Conservation (phyloP, 92 coral and sea anemone genomes). For the Porites lobata region DNA sequence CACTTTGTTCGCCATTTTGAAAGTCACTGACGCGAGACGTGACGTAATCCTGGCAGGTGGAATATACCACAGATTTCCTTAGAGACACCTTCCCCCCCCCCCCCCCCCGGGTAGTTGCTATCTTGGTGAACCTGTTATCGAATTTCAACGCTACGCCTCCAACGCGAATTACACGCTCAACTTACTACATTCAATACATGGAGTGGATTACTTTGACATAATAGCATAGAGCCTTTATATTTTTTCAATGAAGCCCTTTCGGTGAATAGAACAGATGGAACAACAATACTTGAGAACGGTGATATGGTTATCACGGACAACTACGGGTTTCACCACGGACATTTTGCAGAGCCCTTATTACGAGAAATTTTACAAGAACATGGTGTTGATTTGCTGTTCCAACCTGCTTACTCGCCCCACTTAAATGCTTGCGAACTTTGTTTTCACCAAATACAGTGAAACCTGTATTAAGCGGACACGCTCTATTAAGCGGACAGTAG, state of each 20-base stretch:
- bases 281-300: constrained; percentile 39
- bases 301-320: constrained; percentile 71
- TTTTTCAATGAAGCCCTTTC: too few species aligned
- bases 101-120: background rate
- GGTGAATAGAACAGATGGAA: constrained; percentile 18
- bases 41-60: too few species aligned
- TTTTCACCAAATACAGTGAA: constrained; percentile 46
- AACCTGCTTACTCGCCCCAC: constrained; percentile 63
- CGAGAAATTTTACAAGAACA: constrained; percentile 37
- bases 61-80: too few species aligned
- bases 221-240: too few species aligned
- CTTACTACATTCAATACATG: constrained; percentile 60
- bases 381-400: constrained; percentile 36
- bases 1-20: too few species aligned
- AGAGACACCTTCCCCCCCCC: too few species aligned
- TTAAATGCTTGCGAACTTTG: constrained; percentile 68
- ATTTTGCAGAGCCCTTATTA: constrained; percentile 41
- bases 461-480: too few species aligned
- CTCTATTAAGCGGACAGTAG: too few species aligned
- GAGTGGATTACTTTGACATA: constrained; percentile 50
- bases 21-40: too few species aligned
- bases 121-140: constrained; percentile 61
- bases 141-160: constrained; percentile 73
- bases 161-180: constrained; percentile 69
- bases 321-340: constrained; percentile 69